Conservation (phyloP, 2,113 vertebrate genomes). For the Sakesphorus luctuosus region DNA sequence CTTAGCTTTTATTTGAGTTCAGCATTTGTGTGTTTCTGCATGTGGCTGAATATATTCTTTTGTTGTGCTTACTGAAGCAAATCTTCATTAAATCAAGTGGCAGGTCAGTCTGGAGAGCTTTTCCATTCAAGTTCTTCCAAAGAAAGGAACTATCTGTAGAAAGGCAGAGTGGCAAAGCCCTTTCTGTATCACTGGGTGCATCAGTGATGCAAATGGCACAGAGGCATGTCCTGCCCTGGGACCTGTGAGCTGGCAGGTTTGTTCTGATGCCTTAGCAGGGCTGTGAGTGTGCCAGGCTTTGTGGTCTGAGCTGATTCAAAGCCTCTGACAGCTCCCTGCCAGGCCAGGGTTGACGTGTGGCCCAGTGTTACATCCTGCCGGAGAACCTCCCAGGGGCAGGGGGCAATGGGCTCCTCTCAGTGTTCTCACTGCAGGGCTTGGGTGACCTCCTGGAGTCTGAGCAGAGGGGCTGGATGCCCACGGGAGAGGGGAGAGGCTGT, state of each 20-base stretch:
- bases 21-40: neutral
- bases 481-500: neutral
- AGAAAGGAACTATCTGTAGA: neutral
- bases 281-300: neutral
- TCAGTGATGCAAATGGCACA: neutral
- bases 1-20: neutral
- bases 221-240: neutral
- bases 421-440: neutral
- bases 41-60: neutral
- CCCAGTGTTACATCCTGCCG: neutral
- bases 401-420: neutral
- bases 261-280: neutral
- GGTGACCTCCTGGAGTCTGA: neutral
- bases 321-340: neutral
- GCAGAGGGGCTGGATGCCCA: accelerated
- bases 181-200: neutral
- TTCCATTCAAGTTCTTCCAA: neutral
- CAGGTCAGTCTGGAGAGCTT: neutral
- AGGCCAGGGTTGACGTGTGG: neutral
- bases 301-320: constrained; percentile 6
- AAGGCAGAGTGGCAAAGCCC: neutral
- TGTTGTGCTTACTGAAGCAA: neutral
- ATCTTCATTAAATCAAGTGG: neutral
- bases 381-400: neutral
- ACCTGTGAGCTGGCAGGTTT: neutral